Percentiles rank a stretch among this genome's conserved stretches.
Evolutionary conservation across 2,113 vertebrate genomes (phyloP).

Genomic region (Charadrius vociferus): DNA sequence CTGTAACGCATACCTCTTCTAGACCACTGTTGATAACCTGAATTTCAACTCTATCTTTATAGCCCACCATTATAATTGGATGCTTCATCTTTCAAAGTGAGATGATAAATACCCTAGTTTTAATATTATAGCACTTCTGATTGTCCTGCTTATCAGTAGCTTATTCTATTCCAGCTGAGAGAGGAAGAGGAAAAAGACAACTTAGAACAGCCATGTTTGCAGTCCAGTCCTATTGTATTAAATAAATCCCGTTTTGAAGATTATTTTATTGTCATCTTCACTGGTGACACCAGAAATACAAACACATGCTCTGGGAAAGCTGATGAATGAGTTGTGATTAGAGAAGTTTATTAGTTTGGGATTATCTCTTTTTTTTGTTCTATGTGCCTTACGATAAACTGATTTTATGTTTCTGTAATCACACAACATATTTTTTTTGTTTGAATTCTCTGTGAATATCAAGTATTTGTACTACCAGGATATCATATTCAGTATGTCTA

Average conservation of each 20-base stretch:
- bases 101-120: neutral
- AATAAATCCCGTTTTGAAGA: neutral
- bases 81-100: neutral
- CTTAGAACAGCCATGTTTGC: neutral
- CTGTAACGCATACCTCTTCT: neutral
- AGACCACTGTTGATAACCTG: neutral
- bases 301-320: neutral
- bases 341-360: neutral
- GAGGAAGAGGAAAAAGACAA: neutral
- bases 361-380: neutral
- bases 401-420: neutral
- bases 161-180: neutral
- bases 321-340: neutral
- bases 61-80: neutral
- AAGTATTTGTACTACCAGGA: neutral
- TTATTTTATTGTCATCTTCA: neutral
- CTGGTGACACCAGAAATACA: neutral
- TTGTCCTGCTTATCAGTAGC: neutral
- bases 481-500: neutral
- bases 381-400: neutral
- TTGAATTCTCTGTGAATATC: neutral
- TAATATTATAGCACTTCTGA: neutral
- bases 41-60: neutral
- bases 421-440: neutral
- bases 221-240: neutral